These are phyloP conservation scores for Drosophila tanythrix DNA, from an alignment of 2,888 invertebrate species.

Conservation along the genomic window DNA sequence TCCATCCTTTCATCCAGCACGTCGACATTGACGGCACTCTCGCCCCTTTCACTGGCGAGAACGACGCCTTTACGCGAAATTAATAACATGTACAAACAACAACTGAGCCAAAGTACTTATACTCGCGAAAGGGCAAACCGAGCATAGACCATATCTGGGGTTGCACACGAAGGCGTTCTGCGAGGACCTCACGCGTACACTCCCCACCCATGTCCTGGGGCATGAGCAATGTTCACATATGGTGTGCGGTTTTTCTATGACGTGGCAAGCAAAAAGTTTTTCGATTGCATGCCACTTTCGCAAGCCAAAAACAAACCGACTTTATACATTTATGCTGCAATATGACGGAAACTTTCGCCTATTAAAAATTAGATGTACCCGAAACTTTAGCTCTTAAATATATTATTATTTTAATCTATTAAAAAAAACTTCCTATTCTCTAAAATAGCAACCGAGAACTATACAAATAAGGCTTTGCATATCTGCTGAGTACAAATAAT, in stretches of 20 bases:
- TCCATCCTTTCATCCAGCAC: conserved; percentile 46
- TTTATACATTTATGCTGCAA: neutral
- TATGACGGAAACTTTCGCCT: neutral
- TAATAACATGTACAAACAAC: conserved; percentile 76
- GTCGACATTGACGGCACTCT: conserved; percentile 58
- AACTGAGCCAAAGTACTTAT: conserved; percentile 66
- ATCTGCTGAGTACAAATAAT: neutral
- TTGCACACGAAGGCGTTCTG: conserved; percentile 19
- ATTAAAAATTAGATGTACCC: neutral
- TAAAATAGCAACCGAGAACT: neutral
- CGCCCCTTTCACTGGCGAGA: conserved; percentile 15
- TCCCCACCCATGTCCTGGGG: neutral
- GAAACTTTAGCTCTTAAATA: neutral
- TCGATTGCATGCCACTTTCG: conserved; percentile 27
- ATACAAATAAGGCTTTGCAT: fast-evolving
- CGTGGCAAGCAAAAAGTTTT: conserved; percentile 22
- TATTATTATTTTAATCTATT: neutral
- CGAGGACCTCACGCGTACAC: conserved; percentile 35
- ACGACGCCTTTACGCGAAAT: conserved; percentile 72
- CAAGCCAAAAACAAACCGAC: neutral
- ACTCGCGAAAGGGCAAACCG: conserved; percentile 42
- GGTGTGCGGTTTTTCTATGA: conserved; percentile 25
- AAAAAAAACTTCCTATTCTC: neutral
- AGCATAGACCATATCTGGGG: conserved; percentile 1
- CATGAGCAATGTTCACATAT: conserved; percentile 42